phyloP scores from a whole-genome alignment of 2,113 vertebrate species.

The Pachyramphus minor region DNA sequence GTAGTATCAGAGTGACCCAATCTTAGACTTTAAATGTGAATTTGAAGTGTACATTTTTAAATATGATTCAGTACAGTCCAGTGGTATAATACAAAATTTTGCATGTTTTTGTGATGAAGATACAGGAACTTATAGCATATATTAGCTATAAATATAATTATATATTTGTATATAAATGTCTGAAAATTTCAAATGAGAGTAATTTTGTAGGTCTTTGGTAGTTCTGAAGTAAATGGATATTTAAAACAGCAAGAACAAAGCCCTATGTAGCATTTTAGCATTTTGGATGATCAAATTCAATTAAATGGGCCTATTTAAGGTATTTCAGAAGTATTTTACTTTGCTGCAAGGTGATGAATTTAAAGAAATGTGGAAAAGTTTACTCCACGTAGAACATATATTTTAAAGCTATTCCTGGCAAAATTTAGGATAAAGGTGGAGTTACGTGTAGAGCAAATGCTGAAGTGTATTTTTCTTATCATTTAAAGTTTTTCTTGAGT shows the following conservation, averaged over 20 bases:
- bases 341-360: background rate
- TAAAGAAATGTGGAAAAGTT: background rate
- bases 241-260: background rate
- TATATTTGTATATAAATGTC: background rate
- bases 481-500: background rate
- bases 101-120: background rate
- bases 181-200: background rate
- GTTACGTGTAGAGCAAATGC: background rate
- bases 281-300: background rate
- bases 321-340: background rate
- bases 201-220: background rate
- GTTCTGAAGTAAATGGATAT: background rate
- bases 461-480: background rate
- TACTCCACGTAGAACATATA: background rate
- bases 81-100: background rate
- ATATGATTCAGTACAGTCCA: fast-evolving
- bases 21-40: background rate
- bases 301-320: background rate
- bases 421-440: background rate
- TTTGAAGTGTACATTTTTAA: background rate
- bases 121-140: background rate
- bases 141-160: background rate
- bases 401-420: background rate
- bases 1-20: fast-evolving
- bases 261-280: background rate